Evolutionary conservation across 2,797 vertebrate species (phyloP).

Genomic region (Graptemys geographica): DNA sequence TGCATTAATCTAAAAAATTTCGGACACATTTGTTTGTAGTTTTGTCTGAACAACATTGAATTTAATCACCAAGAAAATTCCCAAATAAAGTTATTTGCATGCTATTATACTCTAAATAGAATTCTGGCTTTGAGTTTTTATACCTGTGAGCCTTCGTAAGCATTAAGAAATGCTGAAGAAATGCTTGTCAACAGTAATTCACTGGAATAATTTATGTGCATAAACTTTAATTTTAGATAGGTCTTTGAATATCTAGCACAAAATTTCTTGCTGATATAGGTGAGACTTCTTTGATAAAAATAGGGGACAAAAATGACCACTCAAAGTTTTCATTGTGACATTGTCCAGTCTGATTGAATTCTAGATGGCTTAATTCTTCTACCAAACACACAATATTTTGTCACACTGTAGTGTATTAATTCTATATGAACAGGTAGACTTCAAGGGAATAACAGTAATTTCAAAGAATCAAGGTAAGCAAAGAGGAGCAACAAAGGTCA

Average conservation of each 20-base stretch:
- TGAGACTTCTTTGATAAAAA: slow-evolving; percentile 65
- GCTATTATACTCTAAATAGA: slow-evolving; percentile 58
- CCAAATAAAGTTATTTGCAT: slow-evolving; percentile 59
- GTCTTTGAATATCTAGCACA: slow-evolving; percentile 10
- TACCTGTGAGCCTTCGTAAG: slow-evolving; percentile 49
- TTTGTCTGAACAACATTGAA: slow-evolving; percentile 42
- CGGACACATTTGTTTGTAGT: not conserved
- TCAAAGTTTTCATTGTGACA: slow-evolving; percentile 71
- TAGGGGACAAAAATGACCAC: slow-evolving; percentile 73
- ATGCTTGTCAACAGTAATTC: slow-evolving; percentile 52
- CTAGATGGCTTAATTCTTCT: slow-evolving; percentile 82
- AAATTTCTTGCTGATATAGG: slow-evolving; percentile 17
- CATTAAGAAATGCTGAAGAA: slow-evolving; percentile 36
- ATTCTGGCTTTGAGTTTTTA: slow-evolving; percentile 40
- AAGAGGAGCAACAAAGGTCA: slow-evolving; percentile 80
- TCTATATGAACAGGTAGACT: slow-evolving; percentile 81
- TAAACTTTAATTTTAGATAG: slow-evolving; percentile 57
- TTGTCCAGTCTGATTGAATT: slow-evolving; percentile 86
- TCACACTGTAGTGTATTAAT: slow-evolving; percentile 84
- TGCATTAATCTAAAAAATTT: not conserved
- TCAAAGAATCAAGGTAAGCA: slow-evolving; percentile 65
- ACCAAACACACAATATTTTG: slow-evolving; percentile 86
- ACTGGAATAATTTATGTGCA: not conserved
- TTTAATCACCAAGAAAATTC: slow-evolving; percentile 35
- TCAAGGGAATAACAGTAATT: slow-evolving; percentile 84